These are phyloP conservation scores for Tetrax tetrax DNA, from an alignment of 2,113 vertebrate genomes.

Conservation along the genomic window DNA sequence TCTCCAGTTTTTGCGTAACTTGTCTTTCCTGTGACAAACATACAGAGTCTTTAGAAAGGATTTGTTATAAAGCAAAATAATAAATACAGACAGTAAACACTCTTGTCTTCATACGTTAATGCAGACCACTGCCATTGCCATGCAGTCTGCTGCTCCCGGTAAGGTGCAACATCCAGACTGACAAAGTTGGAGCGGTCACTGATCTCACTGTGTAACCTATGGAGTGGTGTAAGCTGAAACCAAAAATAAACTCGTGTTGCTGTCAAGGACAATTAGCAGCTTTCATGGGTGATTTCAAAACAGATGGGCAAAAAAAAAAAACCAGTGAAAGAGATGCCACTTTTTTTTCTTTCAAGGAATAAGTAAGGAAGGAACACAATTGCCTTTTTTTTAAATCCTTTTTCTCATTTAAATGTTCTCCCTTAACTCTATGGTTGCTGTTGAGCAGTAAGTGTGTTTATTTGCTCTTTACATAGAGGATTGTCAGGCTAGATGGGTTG, in stretches of 20 bases:
- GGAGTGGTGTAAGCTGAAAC: neutral
- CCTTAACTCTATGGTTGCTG: neutral
- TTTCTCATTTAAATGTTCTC: neutral
- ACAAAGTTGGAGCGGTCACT: neutral
- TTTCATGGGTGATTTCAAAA: neutral
- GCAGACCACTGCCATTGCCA: fast-evolving
- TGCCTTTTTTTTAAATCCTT: neutral
- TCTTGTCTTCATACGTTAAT: fast-evolving
- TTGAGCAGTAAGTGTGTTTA: neutral
- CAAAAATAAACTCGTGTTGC: neutral
- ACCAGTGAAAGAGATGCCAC: neutral
- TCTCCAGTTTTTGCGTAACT: neutral
- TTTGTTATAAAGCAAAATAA: neutral
- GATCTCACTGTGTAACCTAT: neutral
- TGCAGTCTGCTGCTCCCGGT: neutral
- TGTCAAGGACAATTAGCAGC: neutral
- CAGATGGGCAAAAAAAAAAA: neutral
- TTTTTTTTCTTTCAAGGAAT: neutral
- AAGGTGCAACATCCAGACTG: neutral
- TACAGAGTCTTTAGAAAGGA: neutral
- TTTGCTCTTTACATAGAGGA: neutral
- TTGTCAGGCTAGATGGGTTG: neutral
- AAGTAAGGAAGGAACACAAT: neutral
- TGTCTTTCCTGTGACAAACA: neutral
- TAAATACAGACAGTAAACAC: neutral